These are phyloP conservation scores for Argyresthia albistria DNA, from an alignment of 2,888 invertebrate genomes.

Conservation along the genomic window DNA sequence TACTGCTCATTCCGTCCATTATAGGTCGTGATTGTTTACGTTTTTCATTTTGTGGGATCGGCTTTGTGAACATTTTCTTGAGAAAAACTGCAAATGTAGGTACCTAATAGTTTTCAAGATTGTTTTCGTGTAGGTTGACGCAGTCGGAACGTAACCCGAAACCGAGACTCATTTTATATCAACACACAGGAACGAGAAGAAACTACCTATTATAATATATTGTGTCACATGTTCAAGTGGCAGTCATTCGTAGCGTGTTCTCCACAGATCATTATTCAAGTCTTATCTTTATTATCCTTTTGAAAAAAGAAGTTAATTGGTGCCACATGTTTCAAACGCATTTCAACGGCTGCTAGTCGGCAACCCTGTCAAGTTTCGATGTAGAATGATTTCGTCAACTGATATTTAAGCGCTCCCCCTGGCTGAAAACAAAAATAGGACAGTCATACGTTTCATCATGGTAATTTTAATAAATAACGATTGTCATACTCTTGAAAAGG, in stretches of 20 bases:
- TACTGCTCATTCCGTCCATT: too few species aligned
- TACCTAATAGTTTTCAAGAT: too few species aligned
- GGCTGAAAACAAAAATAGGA: conserved; percentile 1
- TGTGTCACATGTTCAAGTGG: conserved; percentile 51
- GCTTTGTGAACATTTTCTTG: too few species aligned
- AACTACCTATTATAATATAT: conserved; percentile 17
- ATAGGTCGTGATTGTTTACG: too few species aligned
- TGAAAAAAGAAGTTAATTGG: conserved; percentile 63
- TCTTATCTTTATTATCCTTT: conserved; percentile 61
- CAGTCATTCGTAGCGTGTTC: conserved; percentile 58
- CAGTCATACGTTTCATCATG: not conserved
- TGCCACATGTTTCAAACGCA: conserved; percentile 56
- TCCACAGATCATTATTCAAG: conserved; percentile 60
- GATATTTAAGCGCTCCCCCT: conserved; percentile 3
- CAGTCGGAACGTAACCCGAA: too few species aligned
- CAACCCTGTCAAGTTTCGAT: conserved; percentile 1
- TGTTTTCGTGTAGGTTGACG: too few species aligned
- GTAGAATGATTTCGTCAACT: conserved; percentile 22
- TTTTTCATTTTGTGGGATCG: too few species aligned
- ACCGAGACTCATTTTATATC: too few species aligned
- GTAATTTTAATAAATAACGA: too few species aligned
- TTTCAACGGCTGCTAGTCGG: conserved; percentile 21
- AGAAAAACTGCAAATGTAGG: too few species aligned
- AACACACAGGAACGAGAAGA: not conserved
- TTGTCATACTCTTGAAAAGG: too few species aligned